These are phyloP conservation scores for Pachycephala philippinensis DNA, from an alignment of 2,113 vertebrate genomes.

Conservation along the genomic window DNA sequence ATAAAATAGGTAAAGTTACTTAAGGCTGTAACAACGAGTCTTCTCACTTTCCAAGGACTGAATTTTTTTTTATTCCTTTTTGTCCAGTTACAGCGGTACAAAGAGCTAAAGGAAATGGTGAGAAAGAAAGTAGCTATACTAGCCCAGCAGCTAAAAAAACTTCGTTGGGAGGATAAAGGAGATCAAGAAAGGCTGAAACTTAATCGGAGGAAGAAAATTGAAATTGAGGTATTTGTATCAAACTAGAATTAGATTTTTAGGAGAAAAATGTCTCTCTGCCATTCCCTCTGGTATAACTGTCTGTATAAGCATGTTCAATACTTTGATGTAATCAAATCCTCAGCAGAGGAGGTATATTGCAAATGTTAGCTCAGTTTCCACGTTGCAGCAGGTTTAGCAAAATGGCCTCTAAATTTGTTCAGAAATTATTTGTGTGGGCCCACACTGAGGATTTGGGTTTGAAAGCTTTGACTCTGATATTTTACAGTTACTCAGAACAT, in stretches of 20 bases:
- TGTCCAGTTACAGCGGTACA: slow-evolving; percentile 81
- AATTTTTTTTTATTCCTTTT: background rate
- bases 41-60: background rate
- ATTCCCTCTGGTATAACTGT: background rate
- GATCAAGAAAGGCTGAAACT: slow-evolving; percentile 82
- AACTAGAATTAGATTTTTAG: background rate
- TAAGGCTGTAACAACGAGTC: background rate
- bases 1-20: background rate
- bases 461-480: background rate
- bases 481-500: background rate
- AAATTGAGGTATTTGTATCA: slow-evolving; percentile 78
- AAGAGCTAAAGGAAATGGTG: slow-evolving; percentile 82
- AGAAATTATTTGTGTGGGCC: fast-evolving
- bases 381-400: background rate
- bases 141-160: slow-evolving; percentile 82
- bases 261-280: background rate
- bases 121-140: slow-evolving; percentile 78
- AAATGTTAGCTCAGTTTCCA: background rate
- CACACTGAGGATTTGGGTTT: background rate
- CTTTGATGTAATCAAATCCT: background rate
- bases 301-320: fast-evolving
- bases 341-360: background rate
- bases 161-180: slow-evolving; percentile 82
- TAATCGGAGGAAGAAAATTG: slow-evolving; percentile 79
- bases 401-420: background rate